A percentile compares a stretch with the other conserved stretches of the same genome.
Conservation (phyloP, 1,140 invertebrate genomes). For the Hirudo medicinalis region DNA sequence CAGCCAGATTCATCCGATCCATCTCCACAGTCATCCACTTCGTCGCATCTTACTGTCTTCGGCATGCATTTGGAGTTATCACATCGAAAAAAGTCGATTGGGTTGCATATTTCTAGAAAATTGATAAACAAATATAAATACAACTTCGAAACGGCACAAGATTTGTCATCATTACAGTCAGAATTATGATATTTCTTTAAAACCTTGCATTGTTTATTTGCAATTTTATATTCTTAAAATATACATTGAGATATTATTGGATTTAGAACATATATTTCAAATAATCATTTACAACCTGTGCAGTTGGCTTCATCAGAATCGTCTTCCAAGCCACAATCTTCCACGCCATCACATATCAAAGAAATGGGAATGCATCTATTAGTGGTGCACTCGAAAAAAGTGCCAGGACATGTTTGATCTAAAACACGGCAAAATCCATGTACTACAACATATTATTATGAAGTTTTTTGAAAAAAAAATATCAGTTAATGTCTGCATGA, state of each 20-base stretch:
- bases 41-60: slow-evolving; percentile 82
- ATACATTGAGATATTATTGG: neutral
- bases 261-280: neutral
- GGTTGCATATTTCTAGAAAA: neutral
- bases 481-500: no score
- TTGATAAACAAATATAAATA: neutral
- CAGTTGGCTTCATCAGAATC: slow-evolving; percentile 28
- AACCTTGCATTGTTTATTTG: neutral
- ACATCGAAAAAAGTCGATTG: slow-evolving; percentile 27
- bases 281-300: slow-evolving; percentile 5
- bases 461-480: no score
- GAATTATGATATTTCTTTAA: neutral
- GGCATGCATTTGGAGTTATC: slow-evolving; percentile 58
- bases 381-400: slow-evolving; percentile 26
- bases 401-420: neutral
- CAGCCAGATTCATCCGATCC: slow-evolving; percentile 80
- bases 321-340: slow-evolving; percentile 26
- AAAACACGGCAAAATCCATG: no score
- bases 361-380: slow-evolving; percentile 24
- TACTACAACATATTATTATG: no score
- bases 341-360: slow-evolving; percentile 27
- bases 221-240: neutral
- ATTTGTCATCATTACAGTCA: no score
- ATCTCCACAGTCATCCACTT: slow-evolving; percentile 84
- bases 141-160: neutral